phyloP scores from a whole-genome alignment of 2,797 vertebrate genomes.

The Phyllotis vaccarum region DNA sequence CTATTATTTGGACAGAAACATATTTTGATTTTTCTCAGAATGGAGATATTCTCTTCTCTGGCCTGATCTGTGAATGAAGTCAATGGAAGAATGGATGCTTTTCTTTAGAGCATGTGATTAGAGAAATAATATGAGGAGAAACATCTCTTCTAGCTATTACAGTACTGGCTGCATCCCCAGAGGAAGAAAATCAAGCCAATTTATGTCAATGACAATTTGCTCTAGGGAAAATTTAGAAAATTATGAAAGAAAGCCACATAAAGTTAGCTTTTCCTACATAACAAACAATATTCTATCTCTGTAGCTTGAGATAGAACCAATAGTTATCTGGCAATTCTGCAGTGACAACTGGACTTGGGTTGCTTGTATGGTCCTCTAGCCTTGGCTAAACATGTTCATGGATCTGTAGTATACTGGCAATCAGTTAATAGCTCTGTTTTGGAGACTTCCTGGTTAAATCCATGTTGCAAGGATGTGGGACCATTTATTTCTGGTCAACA shows the following conservation, averaged over 20 bases:
- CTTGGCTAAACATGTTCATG: neutral
- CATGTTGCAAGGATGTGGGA: neutral
- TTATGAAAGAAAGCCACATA: neutral
- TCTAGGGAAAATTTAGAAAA: neutral
- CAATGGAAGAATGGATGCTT: neutral
- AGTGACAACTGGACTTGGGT: neutral
- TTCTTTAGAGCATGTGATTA: neutral
- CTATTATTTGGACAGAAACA: neutral
- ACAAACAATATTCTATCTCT: neutral
- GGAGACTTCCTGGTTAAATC: neutral
- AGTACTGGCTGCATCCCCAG: fast-evolving
- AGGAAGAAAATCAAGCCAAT: neutral
- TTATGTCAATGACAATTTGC: neutral
- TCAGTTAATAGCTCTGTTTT: neutral
- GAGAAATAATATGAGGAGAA: neutral
- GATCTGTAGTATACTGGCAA: neutral
- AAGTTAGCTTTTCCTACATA: neutral
- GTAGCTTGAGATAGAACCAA: neutral
- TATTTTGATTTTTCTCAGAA: neutral
- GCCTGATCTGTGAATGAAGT: neutral
- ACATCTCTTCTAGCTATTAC: neutral
- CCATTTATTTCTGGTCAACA: neutral
- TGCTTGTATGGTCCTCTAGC: neutral
- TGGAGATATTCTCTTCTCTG: neutral
- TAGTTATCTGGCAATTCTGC: neutral